Evolutionary conservation across 2,888 invertebrate genomes (phyloP), one percentile per base, ranked within the genome.

Genomic region (Cyrtodaria siliqua): DNA sequence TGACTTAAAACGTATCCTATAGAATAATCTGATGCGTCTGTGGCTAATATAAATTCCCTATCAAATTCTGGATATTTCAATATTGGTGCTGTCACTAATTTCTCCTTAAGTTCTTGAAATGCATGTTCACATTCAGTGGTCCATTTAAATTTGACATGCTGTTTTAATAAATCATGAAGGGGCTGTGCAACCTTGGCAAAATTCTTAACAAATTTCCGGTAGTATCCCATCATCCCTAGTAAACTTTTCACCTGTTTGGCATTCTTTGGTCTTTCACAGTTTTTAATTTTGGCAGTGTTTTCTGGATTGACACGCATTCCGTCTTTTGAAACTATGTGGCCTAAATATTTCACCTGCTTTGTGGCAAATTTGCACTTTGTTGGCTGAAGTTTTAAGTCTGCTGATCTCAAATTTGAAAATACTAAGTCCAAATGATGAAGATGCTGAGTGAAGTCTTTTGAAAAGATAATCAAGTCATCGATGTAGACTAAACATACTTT

Each of bases 391-490:
- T 60, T 82, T 14, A 85, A 42, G 23, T 78, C 75, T 2, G 79
- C 79, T 14, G 75, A 61, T 33, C 75, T 38, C 2, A 85, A 56
- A 47, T 59, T 68, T n/a, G 70, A 38, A 26, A 83, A 78, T 1
- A 85, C 64, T 24, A 53, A n/a, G 9, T 61, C 50, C 0, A 82
- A 38, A 53, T 85, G 75, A 20, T 61, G n/a, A 14, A 82, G 47
- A 56, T 79, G 82, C 26, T 73, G 52, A 2, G 70, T 57, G 47
- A 85, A 72, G 26, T 60, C 49, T n/a, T 69, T 47, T 16, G 67
- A 72, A 40, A 73, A 82, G 20, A 80, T 66, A 16, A 14, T 79
- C 49, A 82, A 23, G 44, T 85, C 82, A 73, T 86, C 85, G 24
- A 84, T 64, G 50, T 85, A 85, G 16, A 81, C 66, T 16, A 85